Evolutionary conservation across 2,797 vertebrate species (phyloP).

Genomic region (Corythornis leucogaster): DNA sequence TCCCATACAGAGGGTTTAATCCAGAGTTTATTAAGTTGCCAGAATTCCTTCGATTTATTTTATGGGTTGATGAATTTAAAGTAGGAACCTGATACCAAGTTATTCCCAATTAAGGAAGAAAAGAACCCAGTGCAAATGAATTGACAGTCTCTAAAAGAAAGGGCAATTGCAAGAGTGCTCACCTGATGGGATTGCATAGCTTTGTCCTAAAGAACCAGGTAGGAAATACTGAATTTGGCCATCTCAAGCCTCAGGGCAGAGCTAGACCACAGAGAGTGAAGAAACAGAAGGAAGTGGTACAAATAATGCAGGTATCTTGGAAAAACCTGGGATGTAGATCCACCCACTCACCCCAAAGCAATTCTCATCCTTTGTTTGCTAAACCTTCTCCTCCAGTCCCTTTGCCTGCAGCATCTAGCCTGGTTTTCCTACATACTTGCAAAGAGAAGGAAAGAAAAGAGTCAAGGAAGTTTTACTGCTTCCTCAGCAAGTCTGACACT

Average conservation of each 20-base stretch:
- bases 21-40: neutral
- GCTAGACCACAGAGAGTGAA: neutral
- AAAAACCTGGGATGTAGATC: neutral
- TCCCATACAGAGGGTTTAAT: neutral
- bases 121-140: neutral
- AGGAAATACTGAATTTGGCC: neutral
- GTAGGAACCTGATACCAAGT: too few relatives aligned
- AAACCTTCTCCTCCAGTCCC: neutral
- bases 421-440: neutral
- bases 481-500: neutral
- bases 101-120: neutral
- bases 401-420: neutral
- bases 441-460: neutral
- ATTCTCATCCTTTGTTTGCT: neutral
- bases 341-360: neutral
- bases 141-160: neutral
- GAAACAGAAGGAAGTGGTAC: neutral
- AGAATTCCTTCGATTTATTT: neutral
- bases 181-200: neutral
- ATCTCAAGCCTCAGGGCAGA: neutral
- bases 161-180: neutral
- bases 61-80: neutral
- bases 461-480: neutral
- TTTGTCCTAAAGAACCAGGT: neutral
- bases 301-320: neutral